Evolutionary conservation across 2,113 vertebrate species (phyloP), one percentile per base, ranked within the genome.

Genomic region (Triplophysa rosa): DNA sequence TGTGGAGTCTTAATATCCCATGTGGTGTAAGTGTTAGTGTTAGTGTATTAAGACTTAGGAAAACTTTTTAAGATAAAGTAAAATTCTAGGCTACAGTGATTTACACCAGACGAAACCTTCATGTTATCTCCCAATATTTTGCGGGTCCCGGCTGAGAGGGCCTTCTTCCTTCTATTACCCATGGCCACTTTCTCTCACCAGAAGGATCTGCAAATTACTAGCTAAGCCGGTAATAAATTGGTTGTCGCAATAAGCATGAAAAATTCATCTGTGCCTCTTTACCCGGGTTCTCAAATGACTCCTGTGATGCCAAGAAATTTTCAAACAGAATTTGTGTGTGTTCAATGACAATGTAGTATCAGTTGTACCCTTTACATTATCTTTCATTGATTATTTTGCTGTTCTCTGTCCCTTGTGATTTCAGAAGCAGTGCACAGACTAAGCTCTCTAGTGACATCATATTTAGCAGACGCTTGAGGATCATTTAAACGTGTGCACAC

Each of bases 211-310:
- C 75, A 85, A 82, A 88, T 87, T 76, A 87, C 87, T 56, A 84
- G 66, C 87, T 78, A 85, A 84, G 84, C 85, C 82, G 81, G 75
- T 87, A 90, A 90, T 90, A 88, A 88, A 88, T 89, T 54, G 78
- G 59, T 88, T 87, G 86, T 83, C 87, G 84, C 84, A 89, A 85
- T 87, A 89, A 80, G 70, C 78, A 82, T 92, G 80, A 91, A 93
- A 93, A 87, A 93, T 94, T 93, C 78, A 92, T 91, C 68, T 6
- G 64, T 40, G 40, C 71, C 65, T 82, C 84, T 88, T 89, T 91
- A 89, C 86, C 83, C 80, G 76, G 75, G 82, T 87, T 87, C 85
- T 91, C 87, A 78, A 70, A 80, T 61, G 37, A 65, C 62, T 47
- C 7, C 40, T 66, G 29, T 42, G 29, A 66, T 58, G 19, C 33